phyloP scores from a whole-genome alignment of 2,888 invertebrate genomes.

The Cosmia pyralina region DNA sequence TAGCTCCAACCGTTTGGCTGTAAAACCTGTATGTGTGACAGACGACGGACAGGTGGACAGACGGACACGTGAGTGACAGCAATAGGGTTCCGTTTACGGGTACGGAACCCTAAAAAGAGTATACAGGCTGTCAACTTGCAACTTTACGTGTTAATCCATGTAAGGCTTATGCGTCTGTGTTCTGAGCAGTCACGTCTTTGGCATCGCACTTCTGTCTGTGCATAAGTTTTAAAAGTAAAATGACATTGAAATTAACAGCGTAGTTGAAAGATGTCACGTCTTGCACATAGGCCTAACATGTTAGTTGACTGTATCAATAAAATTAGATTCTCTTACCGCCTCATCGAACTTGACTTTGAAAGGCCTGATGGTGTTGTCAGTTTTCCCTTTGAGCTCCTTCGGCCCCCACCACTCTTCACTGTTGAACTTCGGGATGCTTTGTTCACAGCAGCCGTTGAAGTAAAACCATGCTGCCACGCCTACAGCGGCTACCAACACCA shows the following conservation, averaged over 20 bases:
- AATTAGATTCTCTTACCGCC: slow-evolving; percentile 79
- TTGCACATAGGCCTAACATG: too few relatives aligned
- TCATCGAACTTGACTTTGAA: slow-evolving; percentile 91
- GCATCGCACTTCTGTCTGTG: background rate
- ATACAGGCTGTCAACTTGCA: background rate
- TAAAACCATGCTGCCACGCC: slow-evolving; percentile 62
- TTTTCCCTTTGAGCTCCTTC: slow-evolving; percentile 79
- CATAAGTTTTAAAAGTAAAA: background rate
- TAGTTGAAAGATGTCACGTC: too few relatives aligned
- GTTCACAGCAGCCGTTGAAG: slow-evolving; percentile 46
- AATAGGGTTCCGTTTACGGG: too few relatives aligned
- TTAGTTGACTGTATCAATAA: background rate
- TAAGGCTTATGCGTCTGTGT: background rate
- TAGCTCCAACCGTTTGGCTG: too few relatives aligned
- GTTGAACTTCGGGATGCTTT: slow-evolving; percentile 60
- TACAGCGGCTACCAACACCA: slow-evolving; percentile 54
- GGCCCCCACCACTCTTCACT: slow-evolving; percentile 91
- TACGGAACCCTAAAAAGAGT: background rate
- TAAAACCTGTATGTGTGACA: too few relatives aligned
- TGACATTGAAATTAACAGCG: too few relatives aligned
- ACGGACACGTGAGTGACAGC: too few relatives aligned
- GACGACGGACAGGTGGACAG: too few relatives aligned
- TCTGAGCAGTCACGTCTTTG: background rate
- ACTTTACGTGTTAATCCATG: background rate
- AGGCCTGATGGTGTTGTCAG: slow-evolving; percentile 89